Evolutionary conservation across 2,113 vertebrate genomes (phyloP), one percentile per base, ranked within the genome.

Genomic region (Limanda limanda): DNA sequence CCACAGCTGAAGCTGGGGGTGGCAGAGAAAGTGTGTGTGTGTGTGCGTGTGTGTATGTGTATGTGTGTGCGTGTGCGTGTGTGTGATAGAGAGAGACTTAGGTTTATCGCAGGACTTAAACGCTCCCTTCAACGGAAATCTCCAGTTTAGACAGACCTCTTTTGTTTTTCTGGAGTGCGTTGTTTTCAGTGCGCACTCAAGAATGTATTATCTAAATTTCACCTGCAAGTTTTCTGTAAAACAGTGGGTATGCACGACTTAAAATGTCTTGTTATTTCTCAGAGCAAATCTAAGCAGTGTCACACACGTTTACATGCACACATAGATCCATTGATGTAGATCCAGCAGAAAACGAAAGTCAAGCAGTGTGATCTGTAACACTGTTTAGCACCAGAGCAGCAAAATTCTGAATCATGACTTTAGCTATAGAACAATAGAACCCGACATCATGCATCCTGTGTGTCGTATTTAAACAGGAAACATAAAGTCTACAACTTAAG

Each of bases 1-100:
- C 68, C 71, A 78, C 64, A 88, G 71, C 68, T 31, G 13, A 42
- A 83, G 81, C 79, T 86, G 51, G 63, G 82, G 78, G 83, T 84
- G 83, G 74, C 68, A 68, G 64, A 63, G 67, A 40, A 69, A 56
- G 45, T 73, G 71, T 25, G 55, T 57, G 63, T 60, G 61, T 61
- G 47, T 5, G 45, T 52, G 48, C 8, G 18, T 13, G 48, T 18
- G 48, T 51, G 48, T 35, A 8, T 52, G 51, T 9, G 18, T 14
- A 15, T 17, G 47, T n/a, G 51, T n/a, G 18, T 4, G 47, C 5
- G 47, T n/a, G 51, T n/a, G 18, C 1, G 61, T 54, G 20, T 10
- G 20, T 15, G 47, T 17, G 47, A 51, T 15, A 51, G 73, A 20
- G 42, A 54, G 42, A 35, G 66, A 68, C 74, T 81, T 58, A 51